Percentiles rank a stretch among this genome's conserved stretches.
Evolutionary conservation across 2,113 vertebrate genomes (phyloP).

Genomic region (Helogale parvula): DNA sequence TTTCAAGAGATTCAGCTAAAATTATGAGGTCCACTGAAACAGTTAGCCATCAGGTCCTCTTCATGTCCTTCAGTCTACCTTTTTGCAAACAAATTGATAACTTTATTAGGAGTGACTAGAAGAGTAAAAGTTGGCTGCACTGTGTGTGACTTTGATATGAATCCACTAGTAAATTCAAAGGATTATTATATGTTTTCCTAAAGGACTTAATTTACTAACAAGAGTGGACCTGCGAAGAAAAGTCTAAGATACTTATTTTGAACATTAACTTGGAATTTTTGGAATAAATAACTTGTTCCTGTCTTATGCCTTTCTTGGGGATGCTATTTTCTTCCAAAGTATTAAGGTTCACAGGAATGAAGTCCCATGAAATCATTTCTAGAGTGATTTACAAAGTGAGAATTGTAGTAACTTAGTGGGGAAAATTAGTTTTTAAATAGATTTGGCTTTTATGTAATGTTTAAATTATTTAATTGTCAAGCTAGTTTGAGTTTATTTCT

Average conservation of each 20-base stretch:
- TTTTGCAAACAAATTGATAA: neutral
- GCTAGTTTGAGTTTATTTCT: slow-evolving; percentile 28
- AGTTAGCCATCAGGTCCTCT: neutral
- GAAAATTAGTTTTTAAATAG: slow-evolving; percentile 45
- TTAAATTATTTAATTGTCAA: slow-evolving; percentile 55
- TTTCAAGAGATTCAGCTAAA: neutral
- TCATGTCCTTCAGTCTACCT: neutral
- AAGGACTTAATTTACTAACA: neutral
- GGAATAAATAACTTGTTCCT: neutral
- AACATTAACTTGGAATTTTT: slow-evolving; percentile 31
- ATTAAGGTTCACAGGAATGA: neutral
- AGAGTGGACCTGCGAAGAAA: neutral
- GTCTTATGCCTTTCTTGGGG: neutral
- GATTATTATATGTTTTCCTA: neutral
- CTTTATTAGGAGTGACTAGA: neutral
- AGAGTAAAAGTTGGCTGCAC: neutral
- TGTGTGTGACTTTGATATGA: neutral
- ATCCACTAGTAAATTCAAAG: neutral
- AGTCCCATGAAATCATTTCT: neutral
- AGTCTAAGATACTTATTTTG: neutral
- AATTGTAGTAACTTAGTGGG: slow-evolving; percentile 14
- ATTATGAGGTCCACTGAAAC: neutral
- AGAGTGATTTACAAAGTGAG: slow-evolving; percentile 3
- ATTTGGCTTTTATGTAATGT: slow-evolving; percentile 20
- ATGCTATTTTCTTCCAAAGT: slow-evolving; percentile 21